These are phyloP conservation scores for Sturmia bella DNA, from an alignment of 2,888 invertebrate genomes.

Conservation along the genomic window DNA sequence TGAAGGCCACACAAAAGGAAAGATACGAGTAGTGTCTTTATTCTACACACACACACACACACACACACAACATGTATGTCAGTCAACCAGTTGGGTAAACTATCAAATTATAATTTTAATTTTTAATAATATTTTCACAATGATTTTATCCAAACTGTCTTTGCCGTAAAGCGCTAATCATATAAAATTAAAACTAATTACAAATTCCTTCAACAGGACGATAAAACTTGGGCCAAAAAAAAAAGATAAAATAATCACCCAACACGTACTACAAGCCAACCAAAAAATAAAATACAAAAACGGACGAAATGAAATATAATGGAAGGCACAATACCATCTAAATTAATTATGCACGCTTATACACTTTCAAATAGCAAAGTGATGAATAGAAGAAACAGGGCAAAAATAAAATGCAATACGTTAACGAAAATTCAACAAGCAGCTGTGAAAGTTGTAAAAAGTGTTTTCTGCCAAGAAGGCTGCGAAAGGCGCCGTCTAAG, in stretches of 20 bases:
- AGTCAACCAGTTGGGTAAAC: background rate
- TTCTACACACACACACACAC: background rate
- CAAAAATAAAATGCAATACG: background rate
- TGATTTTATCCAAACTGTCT: background rate
- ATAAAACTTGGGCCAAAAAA: slow-evolving; percentile 28
- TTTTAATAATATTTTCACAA: slow-evolving; percentile 7
- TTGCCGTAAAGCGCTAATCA: slow-evolving; percentile 24
- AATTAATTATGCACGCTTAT: slow-evolving; percentile 60
- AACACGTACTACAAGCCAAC: slow-evolving; percentile 25
- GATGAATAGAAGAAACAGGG: background rate
- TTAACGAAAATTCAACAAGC: slow-evolving; percentile 12
- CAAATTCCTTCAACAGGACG: slow-evolving; percentile 25
- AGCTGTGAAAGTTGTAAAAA: background rate
- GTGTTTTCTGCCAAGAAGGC: background rate
- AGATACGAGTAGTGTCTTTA: background rate
- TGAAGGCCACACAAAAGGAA: background rate
- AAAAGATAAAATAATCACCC: slow-evolving; percentile 28
- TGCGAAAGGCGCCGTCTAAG: slow-evolving; percentile 3
- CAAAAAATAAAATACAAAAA: background rate
- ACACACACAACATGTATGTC: too few relatives aligned
- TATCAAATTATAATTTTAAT: slow-evolving; percentile 24
- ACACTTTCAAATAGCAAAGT: slow-evolving; percentile 44
- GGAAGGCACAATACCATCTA: slow-evolving; percentile 37
- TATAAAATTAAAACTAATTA: slow-evolving; percentile 41
- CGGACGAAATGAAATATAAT: slow-evolving; percentile 14